These are phyloP conservation scores for Cheilosia scutellata DNA, from an alignment of 2,888 invertebrate species.

Conservation along the genomic window DNA sequence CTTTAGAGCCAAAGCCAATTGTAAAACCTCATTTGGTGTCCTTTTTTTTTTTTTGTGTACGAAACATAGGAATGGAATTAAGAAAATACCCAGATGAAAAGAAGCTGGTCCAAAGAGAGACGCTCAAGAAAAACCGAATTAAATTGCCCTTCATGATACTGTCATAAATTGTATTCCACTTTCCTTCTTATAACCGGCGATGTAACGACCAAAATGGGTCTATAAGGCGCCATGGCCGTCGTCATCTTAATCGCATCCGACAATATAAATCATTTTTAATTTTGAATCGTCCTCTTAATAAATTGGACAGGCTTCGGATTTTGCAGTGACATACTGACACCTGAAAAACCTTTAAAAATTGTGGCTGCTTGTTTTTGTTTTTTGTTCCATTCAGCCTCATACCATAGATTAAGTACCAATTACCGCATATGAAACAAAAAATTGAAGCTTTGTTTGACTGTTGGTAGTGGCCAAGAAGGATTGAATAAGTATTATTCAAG, in stretches of 20 bases:
- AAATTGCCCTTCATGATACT: constrained; percentile 44
- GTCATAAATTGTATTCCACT: constrained; percentile 47
- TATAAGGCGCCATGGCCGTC: neutral
- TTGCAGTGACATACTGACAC: neutral
- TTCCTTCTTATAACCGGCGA: neutral
- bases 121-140: constrained; percentile 5
- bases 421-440: too few species aligned
- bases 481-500: constrained; percentile 9
- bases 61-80: constrained; percentile 58
- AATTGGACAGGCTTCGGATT: constrained; percentile 7
- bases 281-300: constrained; percentile 38
- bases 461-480: constrained; percentile 2
- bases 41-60: constrained; percentile 29
- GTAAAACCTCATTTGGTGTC: constrained; percentile 56
- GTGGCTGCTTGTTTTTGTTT: neutral
- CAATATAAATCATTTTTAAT: constrained; percentile 49
- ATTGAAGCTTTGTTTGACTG: too few species aligned
- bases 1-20: constrained; percentile 64
- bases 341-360: constrained; percentile 12
- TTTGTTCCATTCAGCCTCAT: neutral
- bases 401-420: too few species aligned
- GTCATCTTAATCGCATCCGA: constrained; percentile 31
- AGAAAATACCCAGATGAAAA: constrained; percentile 44
- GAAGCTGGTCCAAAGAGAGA: neutral
- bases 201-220: constrained; percentile 27